phyloP scores from a whole-genome alignment of 2,113 vertebrate species.

The Hucho hucho region DNA sequence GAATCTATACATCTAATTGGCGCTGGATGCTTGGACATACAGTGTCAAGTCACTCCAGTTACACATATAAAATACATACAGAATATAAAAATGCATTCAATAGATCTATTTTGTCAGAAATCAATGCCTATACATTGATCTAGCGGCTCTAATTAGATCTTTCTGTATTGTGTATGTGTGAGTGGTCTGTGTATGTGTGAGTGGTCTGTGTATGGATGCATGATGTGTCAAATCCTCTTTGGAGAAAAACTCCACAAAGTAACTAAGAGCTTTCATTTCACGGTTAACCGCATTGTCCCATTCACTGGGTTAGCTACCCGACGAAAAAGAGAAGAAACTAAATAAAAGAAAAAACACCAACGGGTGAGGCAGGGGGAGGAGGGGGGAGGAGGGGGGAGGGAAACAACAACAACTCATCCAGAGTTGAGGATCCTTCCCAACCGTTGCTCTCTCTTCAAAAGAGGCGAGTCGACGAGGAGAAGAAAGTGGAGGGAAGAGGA shows the following conservation, averaged over 20 bases:
- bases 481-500: constrained; percentile 29
- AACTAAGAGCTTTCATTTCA: constrained; percentile 77
- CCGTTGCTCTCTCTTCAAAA: constrained; percentile 59
- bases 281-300: constrained; percentile 73
- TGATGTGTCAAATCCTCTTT: constrained; percentile 76
- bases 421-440: constrained; percentile 42
- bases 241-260: constrained; percentile 66
- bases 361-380: constrained; percentile 30
- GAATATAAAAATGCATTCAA: constrained; percentile 43
- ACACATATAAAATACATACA: constrained; percentile 59
- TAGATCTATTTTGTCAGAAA: constrained; percentile 53
- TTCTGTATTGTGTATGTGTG: constrained; percentile 65
- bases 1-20: constrained; percentile 68
- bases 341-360: constrained; percentile 60
- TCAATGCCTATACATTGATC: constrained; percentile 65
- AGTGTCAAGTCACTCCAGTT: constrained; percentile 75
- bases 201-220: constrained; percentile 69
- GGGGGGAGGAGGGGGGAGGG: not conserved
- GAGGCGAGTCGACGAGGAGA: constrained; percentile 61
- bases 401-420: constrained; percentile 66
- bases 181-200: too few species aligned
- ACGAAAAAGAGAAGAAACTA: constrained; percentile 59
- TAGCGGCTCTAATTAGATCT: constrained; percentile 75
- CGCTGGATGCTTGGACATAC: constrained; percentile 67
- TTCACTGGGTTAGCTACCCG: constrained; percentile 61